A percentile compares a stretch with the other conserved stretches of the same genome.
Evolutionary conservation across 2,113 vertebrate genomes (phyloP).

Genomic region (Otis tarda): DNA sequence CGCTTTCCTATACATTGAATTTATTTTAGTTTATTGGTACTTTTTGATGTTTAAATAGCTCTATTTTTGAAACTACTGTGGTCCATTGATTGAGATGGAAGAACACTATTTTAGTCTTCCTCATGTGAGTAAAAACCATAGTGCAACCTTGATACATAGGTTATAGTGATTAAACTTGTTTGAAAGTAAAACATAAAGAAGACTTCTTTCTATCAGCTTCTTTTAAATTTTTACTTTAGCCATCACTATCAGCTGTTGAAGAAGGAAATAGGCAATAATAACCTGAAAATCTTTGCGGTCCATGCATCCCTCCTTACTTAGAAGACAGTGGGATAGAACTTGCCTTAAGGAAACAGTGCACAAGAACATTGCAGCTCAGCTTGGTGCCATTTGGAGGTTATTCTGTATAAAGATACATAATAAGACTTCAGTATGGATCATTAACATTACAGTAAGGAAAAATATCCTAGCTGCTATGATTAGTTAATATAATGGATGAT

Average conservation of each 20-base stretch:
- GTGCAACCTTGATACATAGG: neutral
- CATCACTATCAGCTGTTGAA: neutral
- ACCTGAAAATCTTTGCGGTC: neutral
- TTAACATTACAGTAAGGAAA: neutral
- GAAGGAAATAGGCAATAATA: neutral
- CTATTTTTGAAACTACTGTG: neutral
- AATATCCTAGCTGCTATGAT: neutral
- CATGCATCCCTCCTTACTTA: neutral
- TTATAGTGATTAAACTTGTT: neutral
- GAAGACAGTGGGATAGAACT: neutral
- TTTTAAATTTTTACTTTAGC: neutral
- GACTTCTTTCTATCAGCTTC: neutral
- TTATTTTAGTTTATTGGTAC: neutral
- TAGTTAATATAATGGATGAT: neutral
- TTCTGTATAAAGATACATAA: neutral
- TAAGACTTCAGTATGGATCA: neutral
- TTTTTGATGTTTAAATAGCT: neutral
- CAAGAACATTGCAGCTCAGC: neutral
- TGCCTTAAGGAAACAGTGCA: neutral
- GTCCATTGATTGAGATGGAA: neutral
- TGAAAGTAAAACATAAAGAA: neutral
- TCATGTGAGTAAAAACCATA: neutral
- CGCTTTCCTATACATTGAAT: neutral
- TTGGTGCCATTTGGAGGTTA: neutral
- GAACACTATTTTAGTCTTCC: neutral